phyloP scores from a whole-genome alignment of 2,888 invertebrate genomes.

The Pachymerium ferrugineum region DNA sequence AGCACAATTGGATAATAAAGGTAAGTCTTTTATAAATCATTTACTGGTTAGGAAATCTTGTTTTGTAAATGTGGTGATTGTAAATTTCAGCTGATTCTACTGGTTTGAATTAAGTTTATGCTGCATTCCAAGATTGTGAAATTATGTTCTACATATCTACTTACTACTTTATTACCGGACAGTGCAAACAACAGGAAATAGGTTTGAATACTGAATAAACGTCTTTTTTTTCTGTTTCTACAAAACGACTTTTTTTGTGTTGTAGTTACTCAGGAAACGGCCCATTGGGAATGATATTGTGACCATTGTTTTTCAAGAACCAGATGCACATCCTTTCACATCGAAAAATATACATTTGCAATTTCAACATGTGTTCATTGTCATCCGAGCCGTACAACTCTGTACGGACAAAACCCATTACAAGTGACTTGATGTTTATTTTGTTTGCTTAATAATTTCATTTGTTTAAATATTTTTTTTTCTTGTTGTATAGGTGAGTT shows the following conservation, averaged over 20 bases:
- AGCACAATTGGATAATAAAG: no score
- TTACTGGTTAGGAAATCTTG: neutral
- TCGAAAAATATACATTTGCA: conserved; percentile 91
- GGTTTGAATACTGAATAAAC: no score
- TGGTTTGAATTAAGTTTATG: conserved; percentile 88
- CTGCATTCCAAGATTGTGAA: conserved; percentile 83
- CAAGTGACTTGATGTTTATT: no score
- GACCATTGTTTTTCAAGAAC: conserved; percentile 90
- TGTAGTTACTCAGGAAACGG: conserved; percentile 75
- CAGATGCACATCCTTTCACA: conserved; percentile 85
- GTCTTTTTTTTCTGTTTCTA: neutral
- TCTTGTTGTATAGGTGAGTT: no score
- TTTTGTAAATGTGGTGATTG: conserved; percentile 17
- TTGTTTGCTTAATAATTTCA: no score
- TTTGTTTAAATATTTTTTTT: no score
- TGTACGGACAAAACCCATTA: no score
- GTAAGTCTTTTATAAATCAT: neutral
- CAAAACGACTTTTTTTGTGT: no score
- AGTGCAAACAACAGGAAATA: conserved; percentile 93
- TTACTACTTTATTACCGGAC: conserved; percentile 92
- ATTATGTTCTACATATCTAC: conserved; percentile 96
- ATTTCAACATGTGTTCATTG: conserved; percentile 98
- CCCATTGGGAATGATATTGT: conserved; percentile 98
- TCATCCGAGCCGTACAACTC: no score
- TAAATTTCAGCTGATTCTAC: conserved; percentile 78